Conservation (phyloP, 1,140 invertebrate species). For the Phymorhynchus buccinoides region DNA sequence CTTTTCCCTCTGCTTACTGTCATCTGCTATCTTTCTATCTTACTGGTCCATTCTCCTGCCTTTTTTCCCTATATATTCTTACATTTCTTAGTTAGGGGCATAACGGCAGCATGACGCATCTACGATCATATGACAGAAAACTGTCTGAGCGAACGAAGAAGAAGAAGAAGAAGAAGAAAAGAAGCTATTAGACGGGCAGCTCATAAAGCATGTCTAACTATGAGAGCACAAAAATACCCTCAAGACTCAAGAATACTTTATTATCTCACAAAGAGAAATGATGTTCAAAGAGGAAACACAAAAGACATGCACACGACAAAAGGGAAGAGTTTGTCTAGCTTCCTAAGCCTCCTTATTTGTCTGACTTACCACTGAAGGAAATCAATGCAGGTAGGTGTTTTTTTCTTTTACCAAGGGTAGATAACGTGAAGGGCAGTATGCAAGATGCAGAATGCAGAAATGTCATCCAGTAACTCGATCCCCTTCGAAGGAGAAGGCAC, state of each 20-base stretch:
- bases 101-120: too few relatives aligned
- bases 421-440: not conserved
- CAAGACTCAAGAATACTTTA: too few relatives aligned
- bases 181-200: not conserved
- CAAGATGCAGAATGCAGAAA: not conserved
- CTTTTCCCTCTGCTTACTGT: too few relatives aligned
- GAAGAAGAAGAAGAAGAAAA: not conserved
- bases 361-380: not conserved
- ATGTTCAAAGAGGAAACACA: not conserved
- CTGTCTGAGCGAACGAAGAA: not conserved
- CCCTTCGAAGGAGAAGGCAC: not conserved
- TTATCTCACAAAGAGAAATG: not conserved
- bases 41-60: too few relatives aligned
- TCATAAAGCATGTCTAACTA: not conserved
- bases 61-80: too few relatives aligned
- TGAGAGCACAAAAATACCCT: too few relatives aligned
- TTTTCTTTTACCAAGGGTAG: not conserved
- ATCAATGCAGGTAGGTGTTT: too few relatives aligned
- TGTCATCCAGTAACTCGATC: not conserved
- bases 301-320: not conserved
- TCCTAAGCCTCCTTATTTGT: not conserved
- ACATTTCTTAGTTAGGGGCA: too few relatives aligned
- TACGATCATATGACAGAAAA: too few relatives aligned
- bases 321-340: not conserved
- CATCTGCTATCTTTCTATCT: too few relatives aligned